Evolutionary conservation across 2,888 invertebrate species (phyloP).

Genomic region (Congeria kusceri): DNA sequence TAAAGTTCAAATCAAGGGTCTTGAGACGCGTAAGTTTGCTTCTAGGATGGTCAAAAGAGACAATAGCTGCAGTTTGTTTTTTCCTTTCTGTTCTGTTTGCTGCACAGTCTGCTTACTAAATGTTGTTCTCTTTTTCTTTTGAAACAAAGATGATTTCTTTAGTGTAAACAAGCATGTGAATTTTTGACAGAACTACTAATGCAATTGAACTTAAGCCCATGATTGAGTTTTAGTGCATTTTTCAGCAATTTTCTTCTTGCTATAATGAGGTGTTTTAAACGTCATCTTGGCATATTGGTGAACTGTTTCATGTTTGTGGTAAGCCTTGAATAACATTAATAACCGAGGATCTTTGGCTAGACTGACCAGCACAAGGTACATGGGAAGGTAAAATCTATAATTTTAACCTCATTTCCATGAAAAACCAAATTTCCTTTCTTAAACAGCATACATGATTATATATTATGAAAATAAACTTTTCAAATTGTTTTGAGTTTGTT

Average conservation of each 20-base stretch:
- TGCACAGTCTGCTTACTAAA: neutral
- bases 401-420: neutral
- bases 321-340: too few relatives aligned
- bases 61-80: neutral
- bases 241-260: neutral
- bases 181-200: neutral
- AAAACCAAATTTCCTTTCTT: neutral
- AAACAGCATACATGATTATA: too few relatives aligned
- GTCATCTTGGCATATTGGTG: too few relatives aligned
- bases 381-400: conserved; percentile 14
- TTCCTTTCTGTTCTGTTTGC: neutral
- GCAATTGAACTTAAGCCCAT: conserved; percentile 25
- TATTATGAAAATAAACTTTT: too few relatives aligned
- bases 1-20: conserved; percentile 76
- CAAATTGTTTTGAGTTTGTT: neutral
- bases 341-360: conserved; percentile 58
- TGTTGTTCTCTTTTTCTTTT: neutral
- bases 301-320: too few relatives aligned
- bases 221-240: conserved; percentile 21
- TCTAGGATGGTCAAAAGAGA: neutral
- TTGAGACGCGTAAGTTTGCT: conserved; percentile 61
- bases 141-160: neutral
- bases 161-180: neutral
- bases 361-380: conserved; percentile 60
- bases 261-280: too few relatives aligned